These are phyloP conservation scores for Anorthoa munda DNA, from an alignment of 2,888 invertebrate species.

Conservation along the genomic window DNA sequence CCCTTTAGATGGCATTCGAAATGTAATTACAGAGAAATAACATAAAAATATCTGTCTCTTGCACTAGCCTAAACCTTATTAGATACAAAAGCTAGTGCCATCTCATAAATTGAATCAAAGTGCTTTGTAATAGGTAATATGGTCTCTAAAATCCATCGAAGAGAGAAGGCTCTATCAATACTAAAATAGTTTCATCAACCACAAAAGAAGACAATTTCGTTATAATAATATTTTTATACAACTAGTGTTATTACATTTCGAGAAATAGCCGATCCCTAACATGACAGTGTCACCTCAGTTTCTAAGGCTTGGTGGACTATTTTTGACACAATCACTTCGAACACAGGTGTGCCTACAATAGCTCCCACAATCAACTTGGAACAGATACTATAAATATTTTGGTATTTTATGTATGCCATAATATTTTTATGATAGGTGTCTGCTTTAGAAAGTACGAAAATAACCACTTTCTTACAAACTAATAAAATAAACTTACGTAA, in stretches of 20 bases:
- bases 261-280: constrained; percentile 11
- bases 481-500: neutral
- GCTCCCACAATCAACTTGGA: constrained; percentile 23
- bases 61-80: neutral
- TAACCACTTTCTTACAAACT: neutral
- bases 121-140: constrained; percentile 13
- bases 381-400: constrained; percentile 27
- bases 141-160: constrained; percentile 17
- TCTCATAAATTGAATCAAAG: constrained; percentile 8
- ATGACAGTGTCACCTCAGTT: constrained; percentile 34
- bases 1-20: neutral
- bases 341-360: constrained; percentile 16
- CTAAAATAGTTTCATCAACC: constrained; percentile 10
- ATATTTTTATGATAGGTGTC: neutral
- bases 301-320: constrained; percentile 26
- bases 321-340: constrained; percentile 34
- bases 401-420: neutral
- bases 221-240: constrained; percentile 9
- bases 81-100: neutral
- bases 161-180: neutral
- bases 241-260: constrained; percentile 1
- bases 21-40: no score
- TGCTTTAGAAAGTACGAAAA: constrained; percentile 3
- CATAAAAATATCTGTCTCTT: neutral
- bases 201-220: neutral